Conservation (phyloP, 2,113 vertebrate genomes). For the Caretta caretta region DNA sequence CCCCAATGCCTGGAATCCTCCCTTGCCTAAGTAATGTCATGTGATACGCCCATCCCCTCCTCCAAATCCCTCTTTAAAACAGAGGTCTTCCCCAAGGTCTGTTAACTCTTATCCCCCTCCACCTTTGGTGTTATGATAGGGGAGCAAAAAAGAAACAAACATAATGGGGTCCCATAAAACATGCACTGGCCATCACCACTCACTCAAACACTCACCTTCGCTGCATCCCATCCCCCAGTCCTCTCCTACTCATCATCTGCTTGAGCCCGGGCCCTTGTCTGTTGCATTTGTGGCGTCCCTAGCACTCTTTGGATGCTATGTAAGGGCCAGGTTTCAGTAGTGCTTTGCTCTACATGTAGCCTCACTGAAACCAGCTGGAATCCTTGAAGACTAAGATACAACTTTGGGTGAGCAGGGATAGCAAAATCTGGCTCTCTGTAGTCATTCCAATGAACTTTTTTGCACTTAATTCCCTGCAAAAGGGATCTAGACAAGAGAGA, state of each 20-base stretch:
- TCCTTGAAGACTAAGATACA: not conserved
- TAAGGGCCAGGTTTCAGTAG: not conserved
- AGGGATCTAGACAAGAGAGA: not conserved
- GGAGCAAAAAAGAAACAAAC: not conserved
- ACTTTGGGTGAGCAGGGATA: not conserved
- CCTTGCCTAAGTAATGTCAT: not conserved
- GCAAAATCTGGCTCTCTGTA: not conserved
- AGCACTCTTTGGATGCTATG: not conserved
- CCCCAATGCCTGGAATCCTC: not conserved
- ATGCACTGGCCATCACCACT: constrained; percentile 29
- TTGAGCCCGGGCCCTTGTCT: not conserved
- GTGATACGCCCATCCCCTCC: not conserved
- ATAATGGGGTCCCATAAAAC: constrained; percentile 57
- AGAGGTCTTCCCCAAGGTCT: not conserved
- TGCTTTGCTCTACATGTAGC: not conserved
- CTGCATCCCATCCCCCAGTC: constrained; percentile 7
- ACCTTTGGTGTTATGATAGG: not conserved
- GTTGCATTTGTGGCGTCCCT: not conserved
- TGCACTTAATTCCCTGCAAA: not conserved
- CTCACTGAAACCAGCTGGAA: not conserved
- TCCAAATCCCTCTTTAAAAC: not conserved
- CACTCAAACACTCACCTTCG: not conserved
- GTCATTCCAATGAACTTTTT: not conserved
- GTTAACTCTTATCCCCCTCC: not conserved
- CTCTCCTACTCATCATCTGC: not conserved